Percentiles rank a stretch among this genome's conserved stretches.
These are phyloP conservation scores for Bolinopsis microptera DNA, from an alignment of 37 sponge, comb jelly and placozoan genomes.

Conservation along the genomic window DNA sequence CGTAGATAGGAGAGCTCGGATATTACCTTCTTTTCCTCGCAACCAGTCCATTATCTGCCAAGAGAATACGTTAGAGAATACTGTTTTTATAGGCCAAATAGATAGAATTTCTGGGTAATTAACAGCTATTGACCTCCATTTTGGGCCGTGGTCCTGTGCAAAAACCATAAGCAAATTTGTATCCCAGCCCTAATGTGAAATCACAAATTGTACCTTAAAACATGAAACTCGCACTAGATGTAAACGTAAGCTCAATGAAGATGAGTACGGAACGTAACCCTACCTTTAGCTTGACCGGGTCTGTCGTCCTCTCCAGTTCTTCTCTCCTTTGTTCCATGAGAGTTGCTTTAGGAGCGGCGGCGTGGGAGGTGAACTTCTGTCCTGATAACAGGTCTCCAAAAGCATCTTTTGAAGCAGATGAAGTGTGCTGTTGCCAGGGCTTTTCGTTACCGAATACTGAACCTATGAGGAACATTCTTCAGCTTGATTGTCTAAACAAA, in stretches of 20 bases:
- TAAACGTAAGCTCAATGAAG: too few species aligned
- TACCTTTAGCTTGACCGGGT: constrained; percentile 31
- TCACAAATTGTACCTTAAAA: too few species aligned
- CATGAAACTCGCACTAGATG: too few species aligned
- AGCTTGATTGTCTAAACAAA: too few species aligned
- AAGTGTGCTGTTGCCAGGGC: constrained; percentile 5
- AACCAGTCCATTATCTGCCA: constrained; percentile 86
- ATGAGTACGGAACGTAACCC: too few species aligned
- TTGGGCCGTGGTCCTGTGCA: too few species aligned
- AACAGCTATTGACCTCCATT: too few species aligned
- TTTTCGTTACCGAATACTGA: constrained; percentile 43
- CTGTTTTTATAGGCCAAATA: background rate
- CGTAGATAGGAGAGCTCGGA: constrained; percentile 86
- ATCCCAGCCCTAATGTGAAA: too few species aligned
- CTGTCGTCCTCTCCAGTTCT: constrained; percentile 41
- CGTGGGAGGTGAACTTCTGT: background rate
- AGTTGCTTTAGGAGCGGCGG: background rate
- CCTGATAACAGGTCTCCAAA: constrained; percentile 15
- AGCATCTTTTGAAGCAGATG: background rate
- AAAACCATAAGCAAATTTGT: too few species aligned
- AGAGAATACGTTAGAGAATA: background rate
- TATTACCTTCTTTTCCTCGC: constrained; percentile 83
- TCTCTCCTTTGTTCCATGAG: constrained; percentile 36
- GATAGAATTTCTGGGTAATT: too few species aligned
- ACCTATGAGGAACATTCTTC: too few species aligned